These are phyloP conservation scores for Siphlonurus alternatus DNA, from an alignment of 2,888 invertebrate species.

Conservation along the genomic window DNA sequence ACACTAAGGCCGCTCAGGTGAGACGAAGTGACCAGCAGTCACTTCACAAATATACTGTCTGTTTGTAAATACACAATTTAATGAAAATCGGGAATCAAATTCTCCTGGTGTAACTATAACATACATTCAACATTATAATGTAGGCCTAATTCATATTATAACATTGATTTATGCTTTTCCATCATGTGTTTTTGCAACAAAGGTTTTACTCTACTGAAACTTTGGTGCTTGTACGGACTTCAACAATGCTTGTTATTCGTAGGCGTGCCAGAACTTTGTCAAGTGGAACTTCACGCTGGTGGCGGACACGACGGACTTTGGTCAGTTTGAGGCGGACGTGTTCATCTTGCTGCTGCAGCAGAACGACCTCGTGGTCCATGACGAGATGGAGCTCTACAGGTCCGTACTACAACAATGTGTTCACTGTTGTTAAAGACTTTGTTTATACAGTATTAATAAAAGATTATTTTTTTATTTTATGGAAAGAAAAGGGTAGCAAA, in stretches of 20 bases:
- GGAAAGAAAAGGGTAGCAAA: too few species aligned
- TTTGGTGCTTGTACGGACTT: too few species aligned
- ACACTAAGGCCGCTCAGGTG: slow-evolving; percentile 45
- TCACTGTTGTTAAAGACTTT: background rate
- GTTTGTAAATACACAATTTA: too few species aligned
- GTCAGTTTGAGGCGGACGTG: slow-evolving; percentile 63
- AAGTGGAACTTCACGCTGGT: slow-evolving; percentile 84
- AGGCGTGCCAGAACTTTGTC: slow-evolving; percentile 65
- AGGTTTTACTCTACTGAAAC: too few species aligned
- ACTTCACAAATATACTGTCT: slow-evolving; percentile 3
- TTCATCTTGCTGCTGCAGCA: slow-evolving; percentile 61
- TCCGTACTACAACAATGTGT: slow-evolving; percentile 21
- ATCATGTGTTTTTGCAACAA: too few species aligned
- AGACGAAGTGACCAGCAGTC: slow-evolving; percentile 4
- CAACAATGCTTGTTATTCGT: too few species aligned
- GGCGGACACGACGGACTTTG: slow-evolving; percentile 60
- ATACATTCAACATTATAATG: too few species aligned
- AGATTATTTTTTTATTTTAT: too few species aligned
- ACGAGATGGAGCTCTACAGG: slow-evolving; percentile 71
- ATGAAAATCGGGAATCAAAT: background rate
- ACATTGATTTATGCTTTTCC: too few species aligned
- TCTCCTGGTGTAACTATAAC: too few species aligned
- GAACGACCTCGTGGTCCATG: slow-evolving; percentile 73
- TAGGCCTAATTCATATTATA: too few species aligned
- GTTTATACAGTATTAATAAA: slow-evolving; percentile 1